Evolutionary conservation across 2,113 vertebrate species (phyloP), one percentile per base, ranked within the genome.

Genomic region (Tylochromis polylepis): DNA sequence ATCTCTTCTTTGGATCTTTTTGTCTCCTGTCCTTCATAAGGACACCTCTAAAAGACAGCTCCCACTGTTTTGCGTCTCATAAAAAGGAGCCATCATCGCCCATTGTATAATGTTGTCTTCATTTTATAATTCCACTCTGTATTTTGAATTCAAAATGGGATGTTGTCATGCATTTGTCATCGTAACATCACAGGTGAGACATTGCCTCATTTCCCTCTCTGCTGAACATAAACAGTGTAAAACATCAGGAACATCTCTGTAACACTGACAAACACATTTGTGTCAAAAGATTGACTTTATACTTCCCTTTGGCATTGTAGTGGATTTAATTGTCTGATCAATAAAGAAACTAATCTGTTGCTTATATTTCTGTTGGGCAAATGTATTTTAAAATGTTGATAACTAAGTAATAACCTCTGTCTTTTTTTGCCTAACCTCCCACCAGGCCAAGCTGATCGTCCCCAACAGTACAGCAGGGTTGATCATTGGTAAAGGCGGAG

Each of bases 381-480:
- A 31, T 51, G n/a, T 55, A 10, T 11, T 49, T 8, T 75, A 12
- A 36, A 59, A 77, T 14, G 1, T 41, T 2, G 5, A 3, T 79
- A 12, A 29, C 15, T 49, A 1, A 70, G 8, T 29, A 31, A 41
- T 87, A 83, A 88, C 6, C 6, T 16, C 2, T 43, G 3, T 78
- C 7, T 2, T 57, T 29, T 72, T 77, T 77, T 38, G 41, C 78
- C 75, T 18, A 46, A 0, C n/a, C 87, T 81, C 65, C 84, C 65
- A 59, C 12, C 93, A 98, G 98, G 97, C 98, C 86, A 99, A 99
- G 94, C 95, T 99, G 85, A 98, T 98, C 15, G 98, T 99, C 58
- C 98, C 98, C 43, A 99, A 98, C 96, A 98, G 97, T 93, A 98
- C 98, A 0, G 98, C 98, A 0, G 98, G 98, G 29, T 93, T 98